Percentiles rank a stretch among this genome's conserved stretches.
Evolutionary conservation across 2,797 vertebrate species (phyloP).

Genomic region (Acipenser oxyrinchus): DNA sequence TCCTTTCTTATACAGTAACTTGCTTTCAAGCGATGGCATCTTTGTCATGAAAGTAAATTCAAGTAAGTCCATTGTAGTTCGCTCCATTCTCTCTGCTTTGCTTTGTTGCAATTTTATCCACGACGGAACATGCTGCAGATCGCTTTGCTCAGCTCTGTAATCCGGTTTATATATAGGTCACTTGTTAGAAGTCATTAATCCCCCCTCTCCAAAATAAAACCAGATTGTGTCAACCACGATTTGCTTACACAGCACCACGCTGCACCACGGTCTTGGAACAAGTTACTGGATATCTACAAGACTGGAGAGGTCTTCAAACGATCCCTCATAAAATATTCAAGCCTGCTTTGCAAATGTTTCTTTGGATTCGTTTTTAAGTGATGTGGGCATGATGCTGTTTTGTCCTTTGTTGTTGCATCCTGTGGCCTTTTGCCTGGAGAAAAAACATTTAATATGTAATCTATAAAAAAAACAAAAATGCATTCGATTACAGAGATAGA

Average conservation of each 20-base stretch:
- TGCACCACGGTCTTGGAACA: neutral
- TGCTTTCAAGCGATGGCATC: too few relatives aligned
- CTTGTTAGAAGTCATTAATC: too few relatives aligned
- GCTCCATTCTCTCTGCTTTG: constrained; percentile 18
- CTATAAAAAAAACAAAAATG: constrained; percentile 25
- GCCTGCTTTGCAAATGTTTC: neutral
- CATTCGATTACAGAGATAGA: constrained; percentile 39
- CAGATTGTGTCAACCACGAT: neutral
- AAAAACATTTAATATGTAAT: constrained; percentile 51
- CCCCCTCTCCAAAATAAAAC: neutral
- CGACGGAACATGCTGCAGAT: constrained; percentile 33
- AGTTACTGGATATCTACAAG: neutral
- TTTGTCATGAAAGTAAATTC: too few relatives aligned
- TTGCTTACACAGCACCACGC: neutral
- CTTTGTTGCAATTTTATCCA: constrained; percentile 9
- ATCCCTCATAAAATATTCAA: neutral
- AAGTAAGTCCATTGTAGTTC: too few relatives aligned
- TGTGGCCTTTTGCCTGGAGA: constrained; percentile 39
- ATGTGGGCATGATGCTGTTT: neutral
- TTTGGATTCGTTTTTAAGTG: neutral
- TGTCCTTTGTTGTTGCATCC: constrained; percentile 20
- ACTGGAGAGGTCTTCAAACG: neutral
- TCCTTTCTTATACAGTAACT: too few relatives aligned
- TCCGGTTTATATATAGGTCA: too few relatives aligned
- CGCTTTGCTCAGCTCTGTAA: too few relatives aligned